Conservation (phyloP, 2,888 invertebrate species). For the Agonopterix heracliana region DNA sequence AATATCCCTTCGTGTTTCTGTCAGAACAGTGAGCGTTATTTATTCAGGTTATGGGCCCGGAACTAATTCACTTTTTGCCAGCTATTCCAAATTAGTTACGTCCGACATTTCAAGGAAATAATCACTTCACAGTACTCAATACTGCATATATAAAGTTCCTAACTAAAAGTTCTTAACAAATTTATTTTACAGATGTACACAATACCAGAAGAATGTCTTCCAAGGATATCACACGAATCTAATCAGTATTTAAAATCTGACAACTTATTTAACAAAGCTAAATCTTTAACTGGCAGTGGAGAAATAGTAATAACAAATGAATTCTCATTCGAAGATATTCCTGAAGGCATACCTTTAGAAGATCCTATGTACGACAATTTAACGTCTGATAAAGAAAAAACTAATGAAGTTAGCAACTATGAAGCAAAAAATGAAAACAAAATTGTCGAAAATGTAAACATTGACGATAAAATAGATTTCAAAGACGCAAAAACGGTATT, state of each 20-base stretch:
- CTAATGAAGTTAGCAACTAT: conserved; percentile 1
- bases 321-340: conserved; percentile 56
- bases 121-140: no score
- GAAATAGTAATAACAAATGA: conserved; percentile 56
- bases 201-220: conserved; percentile 63
- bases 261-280: conserved; percentile 54
- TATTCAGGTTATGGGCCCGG: no score
- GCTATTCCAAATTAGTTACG: no score
- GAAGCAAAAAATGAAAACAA: conserved; percentile 6
- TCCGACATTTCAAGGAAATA: no score
- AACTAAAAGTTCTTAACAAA: no score
- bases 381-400: conserved; percentile 14
- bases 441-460: neutral
- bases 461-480: neutral
- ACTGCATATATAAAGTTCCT: no score
- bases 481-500: neutral
- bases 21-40: no score
- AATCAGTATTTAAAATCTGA: conserved; percentile 42
- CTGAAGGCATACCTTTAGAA: conserved; percentile 59
- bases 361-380: conserved; percentile 59
- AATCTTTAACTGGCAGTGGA: conserved; percentile 37
- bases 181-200: conserved; percentile 46
- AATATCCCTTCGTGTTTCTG: no score
- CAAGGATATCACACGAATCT: conserved; percentile 39
- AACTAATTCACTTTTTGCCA: no score